These are phyloP conservation scores for Mellivora capensis DNA, from an alignment of 2,113 vertebrate genomes.

Conservation along the genomic window DNA sequence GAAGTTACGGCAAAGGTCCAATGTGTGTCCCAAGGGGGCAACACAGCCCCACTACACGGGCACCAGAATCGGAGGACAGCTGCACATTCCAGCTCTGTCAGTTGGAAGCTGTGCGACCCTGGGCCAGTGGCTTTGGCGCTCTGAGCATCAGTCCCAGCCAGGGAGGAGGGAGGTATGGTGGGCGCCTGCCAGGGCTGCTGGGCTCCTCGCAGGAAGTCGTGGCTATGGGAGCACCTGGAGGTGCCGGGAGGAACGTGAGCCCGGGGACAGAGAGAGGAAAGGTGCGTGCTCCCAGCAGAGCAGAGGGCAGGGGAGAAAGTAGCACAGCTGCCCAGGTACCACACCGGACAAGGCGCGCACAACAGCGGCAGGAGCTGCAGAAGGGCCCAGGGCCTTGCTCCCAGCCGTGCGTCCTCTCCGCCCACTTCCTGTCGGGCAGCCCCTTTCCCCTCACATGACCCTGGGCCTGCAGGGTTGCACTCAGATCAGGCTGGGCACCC, in stretches of 20 bases:
- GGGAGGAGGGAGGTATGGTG: accelerated
- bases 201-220: neutral
- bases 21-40: neutral
- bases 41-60: neutral
- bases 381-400: too few relatives aligned
- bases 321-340: neutral
- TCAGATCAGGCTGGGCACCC: neutral
- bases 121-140: neutral
- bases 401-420: accelerated
- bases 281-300: accelerated
- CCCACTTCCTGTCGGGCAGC: neutral
- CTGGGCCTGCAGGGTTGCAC: neutral
- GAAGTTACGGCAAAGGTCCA: neutral
- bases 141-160: neutral
- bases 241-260: neutral
- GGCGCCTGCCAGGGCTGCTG: accelerated
- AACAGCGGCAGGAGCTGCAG: neutral
- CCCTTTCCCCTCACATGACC: neutral
- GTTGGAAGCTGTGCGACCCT: neutral
- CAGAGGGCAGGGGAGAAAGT: accelerated
- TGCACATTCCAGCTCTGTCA: neutral
- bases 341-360: accelerated
- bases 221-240: neutral
- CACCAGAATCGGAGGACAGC: accelerated
- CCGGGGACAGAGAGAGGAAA: accelerated